Evolutionary conservation across 2,888 invertebrate species (phyloP), one percentile per base, ranked within the genome.

Genomic region (Cheilosia vulpina): DNA sequence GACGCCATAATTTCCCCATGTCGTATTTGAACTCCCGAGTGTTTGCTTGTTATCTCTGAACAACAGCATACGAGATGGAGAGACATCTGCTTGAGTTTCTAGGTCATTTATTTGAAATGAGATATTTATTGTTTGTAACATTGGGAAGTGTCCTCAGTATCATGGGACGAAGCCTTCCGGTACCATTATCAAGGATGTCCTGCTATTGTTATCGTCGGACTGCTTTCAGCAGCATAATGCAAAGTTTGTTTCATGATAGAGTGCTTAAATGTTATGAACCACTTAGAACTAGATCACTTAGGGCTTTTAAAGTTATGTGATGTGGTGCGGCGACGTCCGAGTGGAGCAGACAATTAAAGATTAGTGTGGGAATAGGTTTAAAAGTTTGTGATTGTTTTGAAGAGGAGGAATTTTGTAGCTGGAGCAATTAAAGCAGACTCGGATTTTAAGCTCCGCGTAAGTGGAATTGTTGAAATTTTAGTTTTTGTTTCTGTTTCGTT

Each of bases 21-120:
- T n/a, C 43, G 17, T 19, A 68, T 66, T 52, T 47, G 31, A 47
- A 50, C 50, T 27, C 50, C 50, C 58, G n/a, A 41, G 69, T 24
- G 45, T 5, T 38, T 31, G 19, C 19, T 47, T 50, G 21, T 47
- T 69, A 55, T 57, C 68, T 15, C 45, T 43, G 43, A 31, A 68
- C 11, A 52, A 57, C 43, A 68, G 27, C 27, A 31, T 1, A 2
- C 21, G 21, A 21, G 55, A 68, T 65, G 50, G 17, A 69, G 69
- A 57, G 34, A 47, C 43, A 24, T 24, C 21, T n/a, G 24, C 55
- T 68, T 9, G 45, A 43, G 53, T 79, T 79, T 79, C 79, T 79
- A 66, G 79, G 79, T 79, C 72, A 72, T 79, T 65, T 72, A 79
- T 65, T 65, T 66, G 79, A 72, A 79, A 79, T 65, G 63, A 63